Evolutionary conservation across 2,797 vertebrate species (phyloP).

Genomic region (Anniella stebbinsi): DNA sequence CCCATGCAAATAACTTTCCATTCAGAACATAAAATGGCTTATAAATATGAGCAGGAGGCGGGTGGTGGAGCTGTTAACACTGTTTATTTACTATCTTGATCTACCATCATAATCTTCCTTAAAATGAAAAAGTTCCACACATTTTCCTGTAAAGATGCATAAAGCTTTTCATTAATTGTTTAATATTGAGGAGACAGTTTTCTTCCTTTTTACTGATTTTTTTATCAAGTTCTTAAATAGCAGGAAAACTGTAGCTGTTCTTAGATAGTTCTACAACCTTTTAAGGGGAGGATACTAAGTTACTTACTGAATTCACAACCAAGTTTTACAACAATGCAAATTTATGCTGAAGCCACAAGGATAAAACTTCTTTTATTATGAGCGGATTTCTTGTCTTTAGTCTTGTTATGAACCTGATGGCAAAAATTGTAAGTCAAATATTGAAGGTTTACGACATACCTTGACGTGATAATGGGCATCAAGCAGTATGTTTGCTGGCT

Average conservation of each 20-base stretch:
- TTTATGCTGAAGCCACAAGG: background rate
- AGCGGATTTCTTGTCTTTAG: background rate
- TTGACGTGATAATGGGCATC: conserved; percentile 98
- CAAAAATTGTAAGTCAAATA: background rate
- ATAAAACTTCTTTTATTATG: background rate
- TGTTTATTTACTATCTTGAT: background rate
- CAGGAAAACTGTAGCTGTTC: background rate
- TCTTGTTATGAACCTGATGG: background rate
- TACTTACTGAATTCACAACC: background rate
- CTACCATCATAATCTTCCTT: background rate
- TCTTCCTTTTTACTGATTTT: background rate
- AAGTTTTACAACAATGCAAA: background rate
- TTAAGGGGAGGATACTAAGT: background rate
- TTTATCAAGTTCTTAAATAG: background rate
- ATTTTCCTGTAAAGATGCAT: background rate
- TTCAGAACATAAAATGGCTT: background rate
- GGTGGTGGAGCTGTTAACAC: too few species aligned
- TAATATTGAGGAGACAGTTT: background rate
- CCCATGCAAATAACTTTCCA: background rate
- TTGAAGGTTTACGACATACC: conserved; percentile 66
- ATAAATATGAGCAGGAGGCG: conserved; percentile 21
- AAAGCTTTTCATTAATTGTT: background rate
- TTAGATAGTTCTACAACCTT: background rate
- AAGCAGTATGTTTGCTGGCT: conserved; percentile 97
- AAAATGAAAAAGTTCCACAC: background rate